A percentile compares a stretch with the other conserved stretches of the same genome.
Conservation (phyloP, 2,113 vertebrate genomes). For the Bos javanicus region DNA sequence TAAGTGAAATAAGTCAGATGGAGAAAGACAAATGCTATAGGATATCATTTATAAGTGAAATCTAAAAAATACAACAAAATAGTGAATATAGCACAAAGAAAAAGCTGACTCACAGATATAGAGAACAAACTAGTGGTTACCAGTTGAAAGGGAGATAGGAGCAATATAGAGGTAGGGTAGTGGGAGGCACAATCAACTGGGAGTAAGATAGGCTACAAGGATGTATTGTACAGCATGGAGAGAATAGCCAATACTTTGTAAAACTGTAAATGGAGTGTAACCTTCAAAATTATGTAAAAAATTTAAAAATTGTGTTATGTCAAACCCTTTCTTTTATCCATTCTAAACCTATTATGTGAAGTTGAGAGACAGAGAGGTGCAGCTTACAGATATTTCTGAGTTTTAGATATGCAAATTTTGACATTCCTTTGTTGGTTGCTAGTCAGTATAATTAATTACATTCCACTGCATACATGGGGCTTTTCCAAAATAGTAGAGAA, state of each 20-base stretch:
- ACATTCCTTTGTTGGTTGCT: neutral
- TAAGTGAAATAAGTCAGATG: neutral
- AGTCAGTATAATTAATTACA: constrained; percentile 20
- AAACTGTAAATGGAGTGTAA: neutral
- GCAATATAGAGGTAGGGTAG: neutral
- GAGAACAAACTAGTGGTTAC: neutral
- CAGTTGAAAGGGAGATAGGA: neutral
- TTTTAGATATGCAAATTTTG: neutral
- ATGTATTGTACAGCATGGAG: neutral
- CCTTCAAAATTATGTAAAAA: neutral
- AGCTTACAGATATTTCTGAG: neutral
- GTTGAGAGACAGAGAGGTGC: neutral
- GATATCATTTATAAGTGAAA: neutral
- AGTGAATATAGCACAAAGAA: neutral
- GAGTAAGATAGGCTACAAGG: neutral
- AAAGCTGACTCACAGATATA: neutral
- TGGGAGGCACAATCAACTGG: neutral
- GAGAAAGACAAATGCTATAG: neutral
- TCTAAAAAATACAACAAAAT: neutral
- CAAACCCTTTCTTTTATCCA: neutral
- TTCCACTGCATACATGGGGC: neutral
- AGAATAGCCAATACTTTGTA: neutral
- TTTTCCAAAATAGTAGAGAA: constrained; percentile 30
- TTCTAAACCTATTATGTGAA: neutral
- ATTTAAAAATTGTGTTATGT: neutral